Evolutionary conservation across 2,888 invertebrate species (phyloP).

Genomic region (Chrysolina americana): DNA sequence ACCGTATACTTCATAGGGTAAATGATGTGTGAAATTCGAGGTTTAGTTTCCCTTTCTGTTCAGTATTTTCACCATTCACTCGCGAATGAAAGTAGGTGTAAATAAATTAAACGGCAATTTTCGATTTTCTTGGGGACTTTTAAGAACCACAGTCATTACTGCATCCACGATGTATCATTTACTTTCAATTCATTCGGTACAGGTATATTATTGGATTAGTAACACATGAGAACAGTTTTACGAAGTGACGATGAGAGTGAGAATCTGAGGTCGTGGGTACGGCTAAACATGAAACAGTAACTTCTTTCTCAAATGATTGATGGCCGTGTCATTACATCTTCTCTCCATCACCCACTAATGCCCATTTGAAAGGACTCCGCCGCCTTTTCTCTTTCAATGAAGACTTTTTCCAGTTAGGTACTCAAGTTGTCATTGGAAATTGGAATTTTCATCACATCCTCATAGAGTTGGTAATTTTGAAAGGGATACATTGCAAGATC

Average conservation of each 20-base stretch:
- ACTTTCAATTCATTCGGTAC: conserved; percentile 46
- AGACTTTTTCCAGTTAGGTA: background rate
- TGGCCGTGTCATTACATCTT: conserved; percentile 2
- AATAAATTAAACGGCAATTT: conserved; percentile 42
- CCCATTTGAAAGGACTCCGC: background rate
- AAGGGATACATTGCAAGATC: no score
- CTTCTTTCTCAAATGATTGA: conserved; percentile 1
- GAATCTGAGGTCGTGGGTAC: conserved; percentile 18
- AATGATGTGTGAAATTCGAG: conserved; percentile 22
- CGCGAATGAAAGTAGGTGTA: conserved; percentile 42
- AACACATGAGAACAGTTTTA: conserved; percentile 36
- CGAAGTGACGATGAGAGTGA: conserved; percentile 29
- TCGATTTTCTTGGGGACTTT: conserved; percentile 42
- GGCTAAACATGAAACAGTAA: background rate
- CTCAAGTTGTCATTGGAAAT: background rate
- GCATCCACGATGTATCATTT: conserved; percentile 38
- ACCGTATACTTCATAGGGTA: background rate
- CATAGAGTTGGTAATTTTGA: no score
- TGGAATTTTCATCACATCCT: background rate
- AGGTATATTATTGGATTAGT: conserved; percentile 43
- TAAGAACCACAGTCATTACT: conserved; percentile 33
- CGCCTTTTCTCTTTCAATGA: background rate
- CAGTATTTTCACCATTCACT: conserved; percentile 29
- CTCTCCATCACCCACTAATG: background rate
- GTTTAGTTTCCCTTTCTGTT: conserved; percentile 35